Conservation (phyloP, 2,797 vertebrate genomes). For the Falco biarmicus region DNA sequence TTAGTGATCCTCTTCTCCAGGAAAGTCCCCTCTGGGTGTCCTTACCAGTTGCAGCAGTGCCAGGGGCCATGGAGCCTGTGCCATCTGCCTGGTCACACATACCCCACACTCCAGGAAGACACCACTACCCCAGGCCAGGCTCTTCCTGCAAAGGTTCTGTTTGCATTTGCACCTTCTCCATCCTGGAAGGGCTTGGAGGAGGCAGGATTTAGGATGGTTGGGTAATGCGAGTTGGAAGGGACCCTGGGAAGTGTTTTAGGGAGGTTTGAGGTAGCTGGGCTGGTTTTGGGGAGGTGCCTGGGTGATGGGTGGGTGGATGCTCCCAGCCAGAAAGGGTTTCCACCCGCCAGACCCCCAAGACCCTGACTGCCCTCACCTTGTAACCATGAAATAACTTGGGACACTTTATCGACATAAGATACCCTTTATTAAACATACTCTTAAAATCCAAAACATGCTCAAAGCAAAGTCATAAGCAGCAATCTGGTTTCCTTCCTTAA, state of each 20-base stretch:
- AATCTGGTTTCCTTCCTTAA: constrained; percentile 38
- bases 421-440: constrained; percentile 66
- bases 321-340: background rate
- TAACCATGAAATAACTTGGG: fast-evolving
- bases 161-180: background rate
- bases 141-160: background rate
- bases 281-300: background rate
- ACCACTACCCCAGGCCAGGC: background rate
- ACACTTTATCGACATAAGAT: background rate
- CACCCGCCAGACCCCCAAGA: too few species aligned
- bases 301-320: background rate
- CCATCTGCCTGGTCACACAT: background rate
- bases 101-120: background rate
- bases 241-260: background rate
- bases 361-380: background rate
- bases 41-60: background rate
- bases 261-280: background rate
- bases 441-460: constrained; percentile 56
- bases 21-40: background rate
- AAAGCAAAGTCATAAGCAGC: constrained; percentile 47
- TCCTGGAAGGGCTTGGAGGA: background rate
- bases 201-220: background rate
- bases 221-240: background rate
- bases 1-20: background rate
- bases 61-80: background rate